Base-by-base conservation (phyloP, 2,888 invertebrate genomes). In the Physocephala rufipes region DNA sequence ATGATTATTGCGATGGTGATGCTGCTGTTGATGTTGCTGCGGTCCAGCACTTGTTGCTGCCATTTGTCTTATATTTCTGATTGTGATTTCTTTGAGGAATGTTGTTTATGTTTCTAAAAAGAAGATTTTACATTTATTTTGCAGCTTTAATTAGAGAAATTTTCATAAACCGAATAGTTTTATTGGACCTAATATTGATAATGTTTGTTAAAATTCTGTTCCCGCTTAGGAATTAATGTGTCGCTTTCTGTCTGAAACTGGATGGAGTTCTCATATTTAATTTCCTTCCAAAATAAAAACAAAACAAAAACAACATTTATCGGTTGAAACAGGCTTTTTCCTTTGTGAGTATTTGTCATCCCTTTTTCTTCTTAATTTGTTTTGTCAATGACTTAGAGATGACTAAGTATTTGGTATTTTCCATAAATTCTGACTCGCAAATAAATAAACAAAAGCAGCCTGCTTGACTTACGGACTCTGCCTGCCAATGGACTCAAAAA, bases 11-110 rank as follows among this genome's bases (percentile, higher is more conserved):
- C 78, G 71, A 78, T 75, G 78, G 79, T 78, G 73, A 78, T 76
- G 75, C 79, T 82, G 70, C 74, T 83, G 82, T 67, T 82, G 82
- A 51, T 78, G 78, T 71, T 81, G 80, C 49, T 76, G 76, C 53
- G 66, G n/a, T 65, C 86, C 86, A 78, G 86, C 86, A 79, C 86
- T 86, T 78, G 86, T 82, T 79, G 86, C 86, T 76, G 86, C 86
- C 86, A 86, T 86, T 81, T 78, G 79, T 77, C 74, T 75, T 73
- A 77, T 73, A 72, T 74, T 77, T 74, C 73, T 71, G 63, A 75
- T 72, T 68, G 67, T 36, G 63, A 55, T 13, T 58, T 61, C 45
- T 61, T 65, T 47, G 58, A 28, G 53, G 24, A 19, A 63, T 4
- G 61, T 26, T 61, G 53, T 68, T 69, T 69, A 75, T 75, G 68